A percentile compares a stretch with the other conserved stretches of the same genome.
These are phyloP conservation scores for Pachyuromys duprasi DNA, from an alignment of 2,797 vertebrate species.

Conservation along the genomic window DNA sequence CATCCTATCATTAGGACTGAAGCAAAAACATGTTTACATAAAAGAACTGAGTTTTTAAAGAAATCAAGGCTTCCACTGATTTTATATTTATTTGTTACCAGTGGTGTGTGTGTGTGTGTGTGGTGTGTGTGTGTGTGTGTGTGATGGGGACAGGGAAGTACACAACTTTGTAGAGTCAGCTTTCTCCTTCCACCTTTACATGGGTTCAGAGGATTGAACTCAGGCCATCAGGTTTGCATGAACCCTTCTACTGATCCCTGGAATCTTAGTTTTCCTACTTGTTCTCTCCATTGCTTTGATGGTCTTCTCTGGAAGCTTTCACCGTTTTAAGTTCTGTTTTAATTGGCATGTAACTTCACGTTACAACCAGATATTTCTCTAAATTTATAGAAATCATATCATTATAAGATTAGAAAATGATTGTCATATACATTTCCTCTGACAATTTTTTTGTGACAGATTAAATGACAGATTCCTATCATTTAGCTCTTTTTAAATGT, in stretches of 20 bases:
- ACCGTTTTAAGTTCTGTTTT: not conserved
- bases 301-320: not conserved
- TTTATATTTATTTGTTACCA: not conserved
- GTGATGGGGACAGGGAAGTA: not conserved
- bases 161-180: not conserved
- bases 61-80: no score
- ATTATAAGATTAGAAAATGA: not conserved
- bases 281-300: not conserved
- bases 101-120: not conserved
- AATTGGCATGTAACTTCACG: not conserved
- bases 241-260: no score
- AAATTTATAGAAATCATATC: not conserved
- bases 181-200: not conserved
- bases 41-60: no score
- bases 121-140: no score
- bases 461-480: not conserved
- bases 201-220: not conserved
- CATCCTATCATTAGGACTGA: no score
- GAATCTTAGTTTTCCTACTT: not conserved
- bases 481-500: not conserved
- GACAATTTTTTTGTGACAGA: not conserved
- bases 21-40: no score
- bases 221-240: not conserved
- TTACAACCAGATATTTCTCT: not conserved
- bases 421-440: not conserved